These are phyloP conservation scores for Drosophila melanosoma DNA, from an alignment of 2,888 invertebrate genomes.

Conservation along the genomic window DNA sequence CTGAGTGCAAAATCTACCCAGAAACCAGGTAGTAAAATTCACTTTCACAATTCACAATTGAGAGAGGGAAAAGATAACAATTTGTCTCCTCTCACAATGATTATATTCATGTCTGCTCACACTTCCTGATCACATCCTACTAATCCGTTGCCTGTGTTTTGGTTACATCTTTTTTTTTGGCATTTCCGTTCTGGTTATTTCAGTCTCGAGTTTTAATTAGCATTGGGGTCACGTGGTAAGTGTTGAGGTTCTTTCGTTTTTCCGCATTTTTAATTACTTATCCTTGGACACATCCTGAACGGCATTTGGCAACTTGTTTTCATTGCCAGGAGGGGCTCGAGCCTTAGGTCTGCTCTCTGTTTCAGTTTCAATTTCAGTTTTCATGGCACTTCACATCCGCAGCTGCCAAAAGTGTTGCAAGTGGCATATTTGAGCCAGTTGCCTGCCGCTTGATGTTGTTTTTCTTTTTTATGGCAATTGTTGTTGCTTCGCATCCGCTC, in stretches of 20 bases:
- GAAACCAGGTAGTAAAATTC: slow-evolving; percentile 76
- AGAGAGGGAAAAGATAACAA: background rate
- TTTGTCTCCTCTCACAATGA: slow-evolving; percentile 5
- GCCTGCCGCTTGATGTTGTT: slow-evolving; percentile 29
- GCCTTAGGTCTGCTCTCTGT: slow-evolving; percentile 20
- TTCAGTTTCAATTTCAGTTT: slow-evolving; percentile 36
- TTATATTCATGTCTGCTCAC: slow-evolving; percentile 26
- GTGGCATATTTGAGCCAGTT: slow-evolving; percentile 27
- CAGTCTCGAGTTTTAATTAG: slow-evolving; percentile 50
- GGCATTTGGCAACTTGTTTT: slow-evolving; percentile 62
- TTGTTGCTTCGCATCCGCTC: slow-evolving; percentile 42
- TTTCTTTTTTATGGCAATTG: slow-evolving; percentile 58
- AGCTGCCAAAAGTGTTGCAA: slow-evolving; percentile 37
- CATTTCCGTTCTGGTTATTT: slow-evolving; percentile 71
- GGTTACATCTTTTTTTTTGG: slow-evolving; percentile 56
- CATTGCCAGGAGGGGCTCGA: slow-evolving; percentile 32
- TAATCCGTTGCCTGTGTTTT: slow-evolving; percentile 35
- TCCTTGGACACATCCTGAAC: slow-evolving; percentile 47
- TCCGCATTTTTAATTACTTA: slow-evolving; percentile 55
- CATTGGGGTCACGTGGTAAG: slow-evolving; percentile 42
- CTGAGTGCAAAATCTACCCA: slow-evolving; percentile 7
- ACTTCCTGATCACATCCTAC: slow-evolving; percentile 45
- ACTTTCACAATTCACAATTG: slow-evolving; percentile 53
- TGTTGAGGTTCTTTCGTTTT: slow-evolving; percentile 12
- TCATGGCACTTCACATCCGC: slow-evolving; percentile 57